These are phyloP conservation scores for Oreortyx pictus DNA, from an alignment of 2,797 vertebrate species.

Conservation along the genomic window DNA sequence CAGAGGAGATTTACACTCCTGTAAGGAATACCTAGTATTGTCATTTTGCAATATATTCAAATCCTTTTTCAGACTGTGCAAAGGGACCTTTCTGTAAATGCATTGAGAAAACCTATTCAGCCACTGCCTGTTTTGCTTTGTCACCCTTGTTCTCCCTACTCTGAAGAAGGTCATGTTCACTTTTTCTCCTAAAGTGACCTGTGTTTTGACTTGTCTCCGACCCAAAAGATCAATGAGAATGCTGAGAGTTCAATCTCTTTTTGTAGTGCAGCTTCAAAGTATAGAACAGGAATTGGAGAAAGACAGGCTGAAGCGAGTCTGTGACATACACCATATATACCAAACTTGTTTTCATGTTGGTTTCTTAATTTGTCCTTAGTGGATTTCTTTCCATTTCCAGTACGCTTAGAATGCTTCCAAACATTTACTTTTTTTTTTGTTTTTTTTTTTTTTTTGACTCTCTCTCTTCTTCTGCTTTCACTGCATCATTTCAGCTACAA, in stretches of 20 bases:
- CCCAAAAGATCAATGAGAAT: not conserved
- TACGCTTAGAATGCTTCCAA: not conserved
- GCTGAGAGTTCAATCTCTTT: not conserved
- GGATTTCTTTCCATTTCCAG: not conserved
- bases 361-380: not conserved
- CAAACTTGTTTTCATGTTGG: not conserved
- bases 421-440: not conserved
- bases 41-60: not conserved
- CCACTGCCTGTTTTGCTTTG: not conserved
- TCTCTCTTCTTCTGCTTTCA: not conserved
- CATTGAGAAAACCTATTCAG: not conserved
- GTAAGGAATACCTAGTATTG: not conserved
- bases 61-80: not conserved
- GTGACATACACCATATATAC: not conserved
- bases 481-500: not conserved
- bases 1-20: not conserved
- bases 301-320: not conserved
- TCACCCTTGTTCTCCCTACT: not conserved
- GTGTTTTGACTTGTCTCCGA: not conserved
- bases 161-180: not conserved
- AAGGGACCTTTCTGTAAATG: not conserved
- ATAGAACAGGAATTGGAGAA: not conserved
- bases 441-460: not conserved
- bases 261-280: not conserved
- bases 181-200: not conserved